Evolutionary conservation across 1,140 invertebrate species (phyloP), one percentile per base, ranked within the genome.

Genomic region (Drosophila melanogaster): DNA sequence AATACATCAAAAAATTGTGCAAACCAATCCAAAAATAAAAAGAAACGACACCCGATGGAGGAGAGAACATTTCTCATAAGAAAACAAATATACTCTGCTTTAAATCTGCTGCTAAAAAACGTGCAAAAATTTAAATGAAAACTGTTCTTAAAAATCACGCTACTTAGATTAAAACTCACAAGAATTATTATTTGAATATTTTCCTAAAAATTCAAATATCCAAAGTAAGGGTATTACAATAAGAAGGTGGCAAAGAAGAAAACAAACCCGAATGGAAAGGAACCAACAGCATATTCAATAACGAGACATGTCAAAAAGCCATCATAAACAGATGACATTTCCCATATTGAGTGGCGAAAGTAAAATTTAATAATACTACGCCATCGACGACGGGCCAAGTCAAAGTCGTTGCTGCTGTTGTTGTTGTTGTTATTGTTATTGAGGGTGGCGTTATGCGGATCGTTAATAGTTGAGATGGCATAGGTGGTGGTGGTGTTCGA

Each of bases 241-340:
- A 26, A 38, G 58, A 12, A 41, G 22, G 30, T 12, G n/a, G 1
- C 60, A 15, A 17, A 33, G 46, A 19, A 49, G 38, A 53, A 15
- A 61, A 74, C 55, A 64, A 51, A 70, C 51, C 47, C 26, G 46
- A 38, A 57, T 26, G 22, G 38, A 56, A 50, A 54, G 53, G 54
- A 77, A 62, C 64, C 55, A 53, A 50, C 51, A 72, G 76, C 85
- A 80, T 89, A 84, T 89, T 90, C 77, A 90, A 89, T 89, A 89
- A 89, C 84, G 85, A 90, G 80, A 84, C 80, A 89, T 89, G 84
- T 89, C 84, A 89, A 90, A 89, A 89, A 90, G 80, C 79, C 84
- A 89, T 89, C 84, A 89, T 89, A 90, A 89, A 90, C 84, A 89
- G 84, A 89, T 89, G 84, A 90, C 84, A 89, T 89, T 89, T 89